Conservation (phyloP, 2,113 vertebrate genomes). For the Sigmodon hispidus region DNA sequence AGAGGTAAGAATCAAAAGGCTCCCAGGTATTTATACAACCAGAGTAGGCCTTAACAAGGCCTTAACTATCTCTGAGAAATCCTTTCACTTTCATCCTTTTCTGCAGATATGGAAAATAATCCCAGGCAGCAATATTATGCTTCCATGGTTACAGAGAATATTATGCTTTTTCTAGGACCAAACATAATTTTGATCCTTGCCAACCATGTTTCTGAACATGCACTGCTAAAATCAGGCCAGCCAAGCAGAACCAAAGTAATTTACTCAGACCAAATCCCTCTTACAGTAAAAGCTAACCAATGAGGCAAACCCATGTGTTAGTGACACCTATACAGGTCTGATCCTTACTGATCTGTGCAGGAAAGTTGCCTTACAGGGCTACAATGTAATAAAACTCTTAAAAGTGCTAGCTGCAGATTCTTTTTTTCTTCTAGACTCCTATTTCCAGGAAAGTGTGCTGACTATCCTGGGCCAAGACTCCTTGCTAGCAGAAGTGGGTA, state of each 20-base stretch:
- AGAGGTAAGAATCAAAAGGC: not conserved
- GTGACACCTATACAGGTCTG: not conserved
- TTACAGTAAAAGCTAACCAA: not conserved
- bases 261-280: conserved; percentile 10
- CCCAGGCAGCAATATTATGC: not conserved
- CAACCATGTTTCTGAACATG: conserved; percentile 18
- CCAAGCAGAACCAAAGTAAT: conserved; percentile 44
- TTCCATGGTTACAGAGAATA: conserved; percentile 32
- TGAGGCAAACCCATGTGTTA: not conserved
- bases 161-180: conserved; percentile 26
- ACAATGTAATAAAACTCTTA: rapidly evolving
- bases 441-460: not conserved
- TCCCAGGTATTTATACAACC: not conserved
- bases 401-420: not conserved
- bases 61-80: not conserved
- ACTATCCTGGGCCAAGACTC: not conserved
- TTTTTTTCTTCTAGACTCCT: not conserved
- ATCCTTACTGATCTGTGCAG: not conserved
- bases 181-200: conserved; percentile 37
- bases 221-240: conserved; percentile 2
- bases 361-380: not conserved
- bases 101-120: conserved; percentile 31
- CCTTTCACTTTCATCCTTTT: not conserved
- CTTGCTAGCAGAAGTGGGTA: not conserved
- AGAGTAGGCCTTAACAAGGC: conserved; percentile 12